Evolutionary conservation across 2,113 vertebrate species (phyloP).

Genomic region (Meriones unguiculatus): DNA sequence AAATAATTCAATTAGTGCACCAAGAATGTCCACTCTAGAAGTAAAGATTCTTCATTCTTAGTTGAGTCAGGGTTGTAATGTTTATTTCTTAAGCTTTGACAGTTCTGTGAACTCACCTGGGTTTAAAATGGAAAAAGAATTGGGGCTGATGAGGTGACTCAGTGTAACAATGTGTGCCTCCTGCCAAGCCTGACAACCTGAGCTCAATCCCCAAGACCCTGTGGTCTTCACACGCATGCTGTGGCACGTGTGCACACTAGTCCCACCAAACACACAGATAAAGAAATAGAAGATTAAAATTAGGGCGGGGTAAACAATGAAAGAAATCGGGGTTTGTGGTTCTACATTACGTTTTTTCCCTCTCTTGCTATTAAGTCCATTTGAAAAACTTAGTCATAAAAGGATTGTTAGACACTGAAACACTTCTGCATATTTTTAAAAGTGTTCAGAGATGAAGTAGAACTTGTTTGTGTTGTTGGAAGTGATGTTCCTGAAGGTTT

Average conservation of each 20-base stretch:
- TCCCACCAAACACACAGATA: background rate
- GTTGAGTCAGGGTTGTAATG: constrained; percentile 29
- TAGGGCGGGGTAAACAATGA: background rate
- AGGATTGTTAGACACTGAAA: constrained; percentile 30
- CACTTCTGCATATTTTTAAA: constrained; percentile 39
- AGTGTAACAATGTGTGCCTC: background rate
- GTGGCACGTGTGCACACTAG: background rate
- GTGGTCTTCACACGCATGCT: background rate
- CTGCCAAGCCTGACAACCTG: background rate
- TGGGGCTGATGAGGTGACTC: background rate
- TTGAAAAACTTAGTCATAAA: constrained; percentile 47
- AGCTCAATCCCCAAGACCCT: background rate
- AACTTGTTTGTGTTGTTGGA: constrained; percentile 46
- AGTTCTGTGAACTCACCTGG: constrained; percentile 39
- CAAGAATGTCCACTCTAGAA: constrained; percentile 41
- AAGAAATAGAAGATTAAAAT: background rate
- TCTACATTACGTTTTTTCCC: background rate
- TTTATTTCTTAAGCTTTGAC: constrained; percentile 48
- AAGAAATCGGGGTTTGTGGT: background rate
- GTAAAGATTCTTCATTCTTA: constrained; percentile 34
- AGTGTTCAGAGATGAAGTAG: constrained; percentile 19
- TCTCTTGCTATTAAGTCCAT: constrained; percentile 1
- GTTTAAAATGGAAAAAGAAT: constrained; percentile 5
- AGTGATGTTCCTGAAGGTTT: background rate
- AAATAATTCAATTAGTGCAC: constrained; percentile 33